Percentiles rank a stretch among this genome's conserved stretches.
These are phyloP conservation scores for Delphinus delphis DNA, from an alignment of 2,113 vertebrate species.

Conservation along the genomic window DNA sequence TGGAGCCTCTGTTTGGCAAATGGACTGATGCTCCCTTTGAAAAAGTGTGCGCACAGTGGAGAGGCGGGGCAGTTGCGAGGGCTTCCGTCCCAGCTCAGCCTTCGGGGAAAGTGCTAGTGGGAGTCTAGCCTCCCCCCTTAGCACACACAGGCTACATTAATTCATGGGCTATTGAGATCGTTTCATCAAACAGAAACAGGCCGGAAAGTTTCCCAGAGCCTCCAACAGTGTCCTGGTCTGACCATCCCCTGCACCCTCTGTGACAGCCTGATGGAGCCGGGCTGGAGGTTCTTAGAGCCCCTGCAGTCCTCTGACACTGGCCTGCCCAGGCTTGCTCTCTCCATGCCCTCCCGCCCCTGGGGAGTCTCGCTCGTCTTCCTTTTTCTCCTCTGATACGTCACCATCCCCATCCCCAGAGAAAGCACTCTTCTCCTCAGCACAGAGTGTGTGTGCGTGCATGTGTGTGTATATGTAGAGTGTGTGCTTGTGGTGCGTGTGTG, in stretches of 20 bases:
- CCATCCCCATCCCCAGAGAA: neutral
- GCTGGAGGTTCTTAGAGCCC: neutral
- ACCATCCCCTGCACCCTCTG: neutral
- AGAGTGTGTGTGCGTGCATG: too few relatives aligned
- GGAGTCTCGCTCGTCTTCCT: neutral
- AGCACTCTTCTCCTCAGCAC: neutral
- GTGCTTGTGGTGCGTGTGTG: too few relatives aligned
- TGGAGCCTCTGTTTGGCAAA: neutral
- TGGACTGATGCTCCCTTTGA: rapidly evolving
- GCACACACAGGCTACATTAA: neutral
- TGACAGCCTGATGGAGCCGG: neutral
- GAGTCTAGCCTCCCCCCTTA: rapidly evolving
- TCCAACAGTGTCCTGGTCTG: neutral
- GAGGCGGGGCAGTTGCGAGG: rapidly evolving
- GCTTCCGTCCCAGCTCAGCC: neutral
- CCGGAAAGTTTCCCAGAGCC: neutral
- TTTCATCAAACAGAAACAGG: neutral
- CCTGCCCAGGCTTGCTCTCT: neutral
- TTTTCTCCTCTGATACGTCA: neutral
- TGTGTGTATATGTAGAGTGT: too few relatives aligned
- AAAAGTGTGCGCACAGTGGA: neutral
- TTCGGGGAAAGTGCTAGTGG: neutral
- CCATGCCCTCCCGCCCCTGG: neutral
- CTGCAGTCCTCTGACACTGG: neutral
- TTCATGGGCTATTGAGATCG: neutral